A percentile compares a stretch with the other conserved stretches of the same genome.
phyloP scores from a whole-genome alignment of 2,113 vertebrate species.

The Hemiprocne comata region DNA sequence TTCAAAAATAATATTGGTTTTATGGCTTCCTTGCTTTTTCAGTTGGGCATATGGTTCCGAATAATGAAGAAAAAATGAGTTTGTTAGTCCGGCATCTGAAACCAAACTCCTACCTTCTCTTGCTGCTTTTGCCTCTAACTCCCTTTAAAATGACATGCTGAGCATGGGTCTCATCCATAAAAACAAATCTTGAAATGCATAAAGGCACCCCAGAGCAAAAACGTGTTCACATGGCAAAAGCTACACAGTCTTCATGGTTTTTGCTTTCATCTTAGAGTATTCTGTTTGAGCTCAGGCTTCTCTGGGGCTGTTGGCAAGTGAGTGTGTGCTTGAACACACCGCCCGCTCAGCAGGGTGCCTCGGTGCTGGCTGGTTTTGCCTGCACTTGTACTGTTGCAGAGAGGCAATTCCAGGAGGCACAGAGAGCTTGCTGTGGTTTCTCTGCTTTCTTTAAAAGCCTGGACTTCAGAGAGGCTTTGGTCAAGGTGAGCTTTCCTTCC shows the following conservation, averaged over 20 bases:
- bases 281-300: neutral
- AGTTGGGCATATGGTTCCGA: neutral
- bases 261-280: neutral
- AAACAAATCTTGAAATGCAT: neutral
- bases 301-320: neutral
- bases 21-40: neutral
- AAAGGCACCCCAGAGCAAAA: neutral
- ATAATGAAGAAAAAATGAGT: neutral
- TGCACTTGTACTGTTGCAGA: neutral
- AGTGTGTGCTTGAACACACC: rapidly evolving
- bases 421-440: neutral
- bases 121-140: neutral
- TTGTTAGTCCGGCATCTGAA: neutral
- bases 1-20: neutral
- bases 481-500: neutral
- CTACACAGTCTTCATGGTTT: neutral
- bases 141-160: neutral
- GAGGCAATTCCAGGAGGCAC: neutral
- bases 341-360: neutral
- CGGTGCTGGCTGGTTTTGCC: neutral
- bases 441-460: neutral
- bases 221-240: neutral
- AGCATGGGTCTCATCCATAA: neutral
- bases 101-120: neutral
- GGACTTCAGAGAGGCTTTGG: neutral